Conservation (phyloP, 2,113 vertebrate genomes). For the Copsychus sechellarum region DNA sequence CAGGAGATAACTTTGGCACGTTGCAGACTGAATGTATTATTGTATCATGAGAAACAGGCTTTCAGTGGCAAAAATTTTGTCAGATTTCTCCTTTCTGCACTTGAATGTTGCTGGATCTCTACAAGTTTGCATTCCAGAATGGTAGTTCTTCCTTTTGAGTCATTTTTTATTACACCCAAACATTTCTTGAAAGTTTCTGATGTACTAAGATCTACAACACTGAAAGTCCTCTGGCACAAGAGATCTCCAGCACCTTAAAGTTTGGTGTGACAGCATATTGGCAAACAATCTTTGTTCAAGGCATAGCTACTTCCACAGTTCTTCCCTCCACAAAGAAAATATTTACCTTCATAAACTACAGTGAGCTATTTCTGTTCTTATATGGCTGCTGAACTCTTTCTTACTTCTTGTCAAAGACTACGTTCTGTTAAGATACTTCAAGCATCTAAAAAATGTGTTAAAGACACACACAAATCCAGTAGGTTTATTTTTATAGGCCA, state of each 20-base stretch:
- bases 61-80: neutral
- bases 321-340: neutral
- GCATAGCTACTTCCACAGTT: neutral
- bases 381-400: neutral
- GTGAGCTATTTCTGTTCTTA: neutral
- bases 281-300: neutral
- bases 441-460: neutral
- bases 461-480: neutral
- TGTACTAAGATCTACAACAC: accelerated
- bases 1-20: neutral
- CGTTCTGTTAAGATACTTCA: neutral
- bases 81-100: neutral
- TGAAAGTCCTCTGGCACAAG: neutral
- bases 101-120: neutral
- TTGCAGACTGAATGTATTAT: neutral
- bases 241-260: neutral
- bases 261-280: neutral
- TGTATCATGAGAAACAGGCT: neutral
- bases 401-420: neutral
- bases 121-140: neutral
- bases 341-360: neutral
- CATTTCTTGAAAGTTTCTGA: neutral
- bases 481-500: neutral
- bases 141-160: neutral
- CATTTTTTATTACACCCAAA: neutral